Evolutionary conservation across 2,113 vertebrate genomes (phyloP), one percentile per base, ranked within the genome.

Genomic region (Orcinus orca): DNA sequence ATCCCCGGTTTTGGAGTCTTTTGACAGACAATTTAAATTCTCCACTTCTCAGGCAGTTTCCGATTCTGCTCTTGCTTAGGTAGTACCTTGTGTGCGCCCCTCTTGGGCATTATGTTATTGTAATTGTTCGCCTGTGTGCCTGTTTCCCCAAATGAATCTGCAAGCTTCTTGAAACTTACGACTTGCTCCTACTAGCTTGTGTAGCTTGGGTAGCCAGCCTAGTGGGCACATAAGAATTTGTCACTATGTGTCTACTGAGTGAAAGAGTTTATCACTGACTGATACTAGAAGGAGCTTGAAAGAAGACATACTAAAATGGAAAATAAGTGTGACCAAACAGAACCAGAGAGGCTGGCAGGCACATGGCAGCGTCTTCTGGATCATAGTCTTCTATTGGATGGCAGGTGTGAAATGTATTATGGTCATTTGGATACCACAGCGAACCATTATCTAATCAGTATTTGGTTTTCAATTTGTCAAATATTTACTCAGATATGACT

Each of bases 401-500:
- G 62, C 47, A 82, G 36, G 23, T 15, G 55, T 33, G 68, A 89
- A 25, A 63, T 63, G 21, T 68, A 20, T 76, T 44, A 60, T 63
- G 44, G 14, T 63, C 73, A 47, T 44, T 87, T 44, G 23, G 36
- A 21, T 17, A n/a, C 25, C 5, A 18, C 26, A 36, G 71, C 8
- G 10, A 90, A n/a, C n/a, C 31, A 18, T 65, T 79, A 53, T 88
- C 53, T 76, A 70, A 68, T 83, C 84, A 73, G 44, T 63, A 38
- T 84, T 92, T 80, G 36, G 44, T 84, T 93, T 83, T 90, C 25
- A 76, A 29, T 70, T 55, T 89, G 17, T 96, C 47, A 77, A 79
- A 18, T 67, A 86, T 73, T 86, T 93, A 68, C 84, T 79, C 84
- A 88, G 18, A 36, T 58, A n/a, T 83, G 62, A 91, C 15, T 95